A percentile compares a stretch with the other conserved stretches of the same genome.
phyloP scores from a whole-genome alignment of 1,140 invertebrate species.

The Plectrocnemia conspersa region DNA sequence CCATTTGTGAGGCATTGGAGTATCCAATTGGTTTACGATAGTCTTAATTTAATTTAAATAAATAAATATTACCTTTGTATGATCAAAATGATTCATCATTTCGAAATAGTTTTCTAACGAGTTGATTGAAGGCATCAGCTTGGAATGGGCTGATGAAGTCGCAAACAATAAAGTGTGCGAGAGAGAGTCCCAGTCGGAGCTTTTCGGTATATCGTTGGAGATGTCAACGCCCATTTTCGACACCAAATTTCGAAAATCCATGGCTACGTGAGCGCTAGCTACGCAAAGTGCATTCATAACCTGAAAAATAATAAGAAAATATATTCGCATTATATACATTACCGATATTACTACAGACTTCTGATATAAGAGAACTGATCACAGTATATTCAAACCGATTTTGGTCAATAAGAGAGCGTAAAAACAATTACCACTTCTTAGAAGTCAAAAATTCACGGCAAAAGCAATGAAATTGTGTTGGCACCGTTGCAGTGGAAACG shows the following conservation, averaged over 20 bases:
- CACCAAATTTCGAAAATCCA: not conserved
- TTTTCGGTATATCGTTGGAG: conserved; percentile 1
- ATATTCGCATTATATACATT: not conserved
- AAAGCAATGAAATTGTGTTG: no score
- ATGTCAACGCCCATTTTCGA: conserved; percentile 1
- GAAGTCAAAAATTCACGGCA: no score
- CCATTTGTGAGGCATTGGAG: no score
- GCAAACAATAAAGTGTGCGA: conserved; percentile 3
- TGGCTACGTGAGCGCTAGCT: conserved; percentile 2
- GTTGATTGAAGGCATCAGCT: not conserved
- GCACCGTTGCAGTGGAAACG: no score
- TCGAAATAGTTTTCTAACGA: not conserved
- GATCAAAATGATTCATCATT: conserved; percentile 9
- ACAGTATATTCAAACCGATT: no score
- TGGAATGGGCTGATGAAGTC: conserved; percentile 1
- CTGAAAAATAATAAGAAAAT: conserved; percentile 1
- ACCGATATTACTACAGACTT: not conserved
- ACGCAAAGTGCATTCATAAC: conserved; percentile 12
- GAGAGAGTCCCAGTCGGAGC: conserved; percentile 6
- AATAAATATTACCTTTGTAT: no score
- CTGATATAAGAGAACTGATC: no score
- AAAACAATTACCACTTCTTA: no score
- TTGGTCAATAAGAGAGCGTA: no score
- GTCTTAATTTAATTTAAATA: no score
- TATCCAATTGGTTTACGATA: no score